Evolutionary conservation across 1,140 invertebrate genomes (phyloP).

Genomic region (Acromyrmex heyeri): DNA sequence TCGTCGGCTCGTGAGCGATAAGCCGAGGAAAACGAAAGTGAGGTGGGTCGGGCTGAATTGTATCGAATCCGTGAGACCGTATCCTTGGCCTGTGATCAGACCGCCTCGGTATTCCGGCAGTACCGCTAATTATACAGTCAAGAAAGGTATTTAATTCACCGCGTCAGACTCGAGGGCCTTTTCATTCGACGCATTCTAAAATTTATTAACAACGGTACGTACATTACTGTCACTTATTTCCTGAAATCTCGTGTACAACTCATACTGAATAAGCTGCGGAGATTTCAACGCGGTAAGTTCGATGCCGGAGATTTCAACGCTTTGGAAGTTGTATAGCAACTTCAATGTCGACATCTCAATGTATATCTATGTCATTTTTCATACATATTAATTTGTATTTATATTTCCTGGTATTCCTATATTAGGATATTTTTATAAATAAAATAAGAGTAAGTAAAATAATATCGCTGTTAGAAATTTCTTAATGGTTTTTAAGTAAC

Average conservation of each 20-base stretch:
- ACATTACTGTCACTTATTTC: conserved; percentile 6
- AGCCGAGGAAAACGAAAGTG: conserved; percentile 70
- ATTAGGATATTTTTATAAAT: too few species aligned
- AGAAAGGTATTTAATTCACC: conserved; percentile 25
- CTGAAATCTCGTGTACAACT: conserved; percentile 6
- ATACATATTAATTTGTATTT: neutral
- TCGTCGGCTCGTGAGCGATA: conserved; percentile 54
- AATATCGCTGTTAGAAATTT: too few species aligned
- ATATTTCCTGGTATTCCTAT: too few species aligned
- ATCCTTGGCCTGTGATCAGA: conserved; percentile 74
- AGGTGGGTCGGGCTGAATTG: conserved; percentile 63
- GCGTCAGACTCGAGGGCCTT: neutral
- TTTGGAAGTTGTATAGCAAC: neutral
- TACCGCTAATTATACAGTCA: conserved; percentile 14
- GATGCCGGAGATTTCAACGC: conserved; percentile 19
- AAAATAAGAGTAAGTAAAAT: too few species aligned
- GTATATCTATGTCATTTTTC: conserved; percentile 11
- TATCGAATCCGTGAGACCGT: conserved; percentile 74
- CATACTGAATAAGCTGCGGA: neutral
- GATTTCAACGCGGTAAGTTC: conserved; percentile 9
- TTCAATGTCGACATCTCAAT: neutral
- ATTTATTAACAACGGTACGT: conserved; percentile 33
- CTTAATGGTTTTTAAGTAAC: too few species aligned
- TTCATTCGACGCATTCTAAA: neutral
- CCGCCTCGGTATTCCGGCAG: conserved; percentile 44